Base-by-base conservation (phyloP, 2,888 invertebrate genomes). In the Drosophila rubida region DNA sequence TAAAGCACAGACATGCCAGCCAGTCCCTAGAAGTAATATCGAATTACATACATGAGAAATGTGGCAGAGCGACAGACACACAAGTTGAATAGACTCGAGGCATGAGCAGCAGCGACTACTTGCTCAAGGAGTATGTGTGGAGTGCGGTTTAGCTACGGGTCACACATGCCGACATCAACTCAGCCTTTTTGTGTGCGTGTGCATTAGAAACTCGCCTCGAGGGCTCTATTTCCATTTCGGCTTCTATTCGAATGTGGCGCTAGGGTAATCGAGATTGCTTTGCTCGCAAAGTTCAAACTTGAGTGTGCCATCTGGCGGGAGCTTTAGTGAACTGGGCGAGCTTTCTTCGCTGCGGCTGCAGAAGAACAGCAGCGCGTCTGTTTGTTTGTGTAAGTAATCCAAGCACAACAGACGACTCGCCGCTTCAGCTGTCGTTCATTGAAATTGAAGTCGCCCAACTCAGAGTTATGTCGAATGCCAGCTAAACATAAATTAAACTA, bases 1-100 rank as follows among this genome's bases (percentile, higher is more conserved):
- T 81, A 69, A 87, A 71, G 83, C 86, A 82, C 68, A 75, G 54
- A 79, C 75, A 69, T 41, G 48, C n/a, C 58, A 53, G 48, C n/a
- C 58, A 53, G 49, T 64, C 69, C 76, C 86, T 76, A 75, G 71
- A 71, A 74, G 70, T 66, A 70, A 65, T 82, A 82, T 82, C 88
- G 66, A 71, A 71, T 82, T 82, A 88, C 82, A 71, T 74, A 77
- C 83, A 75, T 69, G 72, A 62, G 88, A 87, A 81, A 77, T 69
- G 63, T 63, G 59, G 78, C 55, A 68, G 71, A 78, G 75, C 63
- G 69, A 78, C 78, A 69, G 41, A 39, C 44, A 37, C 32, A 41
- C 45, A 66, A 66, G n/a, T 37, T 22, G 54, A 67, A 61, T 62
- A 19, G 19, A 19, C 25, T 22, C 39, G 11, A 27, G 42, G 8